Percentiles rank a stretch among this genome's conserved stretches.
phyloP scores from a whole-genome alignment of 2,113 vertebrate genomes.

The Danio rerio region GRCz12tu NC_133182.1:44195501-44196000 shows the following conservation, averaged over 20 bases:
- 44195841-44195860: background rate
- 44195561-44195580: conserved; percentile 52
- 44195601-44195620: conserved; percentile 41
- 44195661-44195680: background rate
- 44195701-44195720: conserved; percentile 1
- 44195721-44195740: conserved; percentile 3
- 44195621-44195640: conserved; percentile 60
- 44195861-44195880: background rate
- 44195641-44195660: conserved; percentile 43
- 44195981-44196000: conserved; percentile 22
- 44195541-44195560: conserved; percentile 23
- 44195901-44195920: conserved; percentile 6
- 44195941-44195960: conserved; percentile 1
- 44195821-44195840: conserved; percentile 12
- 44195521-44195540: conserved; percentile 38
- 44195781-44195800: background rate
- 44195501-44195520: conserved; percentile 17
- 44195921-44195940: background rate
- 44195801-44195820: conserved; percentile 5
- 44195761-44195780: background rate
- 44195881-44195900: background rate
- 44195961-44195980: background rate
- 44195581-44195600: conserved; percentile 20
- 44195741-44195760: conserved; percentile 29
- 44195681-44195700: conserved; percentile 11